Evolutionary conservation across 2,797 vertebrate species (phyloP).

Genomic region (Scomberomorus guttatus): DNA sequence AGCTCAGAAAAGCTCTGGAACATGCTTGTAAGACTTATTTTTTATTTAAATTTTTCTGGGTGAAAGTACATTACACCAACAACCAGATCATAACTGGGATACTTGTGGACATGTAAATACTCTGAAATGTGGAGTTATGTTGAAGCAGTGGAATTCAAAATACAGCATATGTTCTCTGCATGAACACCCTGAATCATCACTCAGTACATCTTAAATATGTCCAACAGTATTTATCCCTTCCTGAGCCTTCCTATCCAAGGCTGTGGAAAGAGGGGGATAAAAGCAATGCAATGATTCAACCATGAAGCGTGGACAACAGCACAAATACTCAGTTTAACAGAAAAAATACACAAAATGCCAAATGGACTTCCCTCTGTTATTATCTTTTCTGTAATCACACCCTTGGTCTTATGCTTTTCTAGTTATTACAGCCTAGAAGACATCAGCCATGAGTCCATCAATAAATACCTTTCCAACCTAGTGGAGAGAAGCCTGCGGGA

Average conservation of each 20-base stretch:
- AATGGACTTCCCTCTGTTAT: neutral
- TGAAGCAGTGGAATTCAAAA: neutral
- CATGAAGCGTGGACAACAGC: neutral
- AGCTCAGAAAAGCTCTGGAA: no score
- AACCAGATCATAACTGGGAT: neutral
- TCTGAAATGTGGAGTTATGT: neutral
- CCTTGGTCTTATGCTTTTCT: slow-evolving; percentile 47
- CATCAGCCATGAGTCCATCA: slow-evolving; percentile 92
- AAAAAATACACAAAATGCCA: neutral
- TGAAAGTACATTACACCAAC: no score
- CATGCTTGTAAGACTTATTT: no score
- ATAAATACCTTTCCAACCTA: slow-evolving; percentile 93
- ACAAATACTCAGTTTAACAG: neutral
- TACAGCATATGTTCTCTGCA: neutral
- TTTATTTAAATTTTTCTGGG: no score
- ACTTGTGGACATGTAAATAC: neutral
- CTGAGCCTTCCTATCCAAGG: neutral
- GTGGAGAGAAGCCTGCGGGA: slow-evolving; percentile 93
- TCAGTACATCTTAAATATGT: slow-evolving; percentile 9
- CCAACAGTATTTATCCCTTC: neutral
- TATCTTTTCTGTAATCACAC: neutral
- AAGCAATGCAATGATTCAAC: no score
- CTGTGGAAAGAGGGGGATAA: neutral
- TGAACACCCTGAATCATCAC: no score
- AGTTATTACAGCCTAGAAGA: slow-evolving; percentile 97